These are phyloP conservation scores for Gryllus bimaculatus DNA, from an alignment of 1,140 invertebrate genomes.

Conservation along the genomic window DNA sequence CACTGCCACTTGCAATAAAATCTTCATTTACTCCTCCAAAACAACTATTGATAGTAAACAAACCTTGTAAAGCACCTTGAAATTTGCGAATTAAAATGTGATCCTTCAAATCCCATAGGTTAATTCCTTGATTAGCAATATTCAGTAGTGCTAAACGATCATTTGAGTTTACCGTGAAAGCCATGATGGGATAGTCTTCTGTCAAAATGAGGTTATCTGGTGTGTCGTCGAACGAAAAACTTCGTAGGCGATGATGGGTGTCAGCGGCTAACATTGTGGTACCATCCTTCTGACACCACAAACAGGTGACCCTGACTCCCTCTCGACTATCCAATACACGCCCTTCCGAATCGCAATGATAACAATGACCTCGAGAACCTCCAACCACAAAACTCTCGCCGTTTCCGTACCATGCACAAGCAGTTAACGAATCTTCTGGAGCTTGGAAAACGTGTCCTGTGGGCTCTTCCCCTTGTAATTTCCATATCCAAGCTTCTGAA, in stretches of 20 bases:
- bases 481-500: slow-evolving; percentile 94
- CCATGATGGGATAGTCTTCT: slow-evolving; percentile 94
- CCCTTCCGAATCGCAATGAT: slow-evolving; percentile 85
- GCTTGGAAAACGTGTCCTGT: slow-evolving; percentile 63
- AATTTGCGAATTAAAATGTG: slow-evolving; percentile 83
- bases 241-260: slow-evolving; percentile 88
- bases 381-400: slow-evolving; percentile 86
- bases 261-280: slow-evolving; percentile 90
- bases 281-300: slow-evolving; percentile 78
- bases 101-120: slow-evolving; percentile 92
- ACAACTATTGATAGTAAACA: slow-evolving; percentile 94
- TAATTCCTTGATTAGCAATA: slow-evolving; percentile 91
- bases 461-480: slow-evolving; percentile 61
- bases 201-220: slow-evolving; percentile 52
- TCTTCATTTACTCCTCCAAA: slow-evolving; percentile 97
- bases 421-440: slow-evolving; percentile 87
- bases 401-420: slow-evolving; percentile 86
- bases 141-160: slow-evolving; percentile 84
- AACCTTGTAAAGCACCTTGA: slow-evolving; percentile 89
- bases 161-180: slow-evolving; percentile 83
- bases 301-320: slow-evolving; percentile 89
- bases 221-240: slow-evolving; percentile 76
- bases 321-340: slow-evolving; percentile 93
- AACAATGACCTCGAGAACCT: slow-evolving; percentile 91
- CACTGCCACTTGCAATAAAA: slow-evolving; percentile 95